Conservation (phyloP, 2,113 vertebrate species). For the mouse (Mus musculus) region GRCm39 chr16:94205501-94206000, state of each 20-base stretch:
- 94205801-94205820: background rate
- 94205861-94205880: background rate
- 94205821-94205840: background rate
- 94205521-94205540: background rate
- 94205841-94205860: background rate
- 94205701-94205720: background rate
- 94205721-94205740: background rate
- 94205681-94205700: background rate
- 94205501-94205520: no score
- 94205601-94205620: no score
- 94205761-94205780: background rate
- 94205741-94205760: background rate
- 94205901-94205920: background rate
- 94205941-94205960: background rate
- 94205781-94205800: background rate
- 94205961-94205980: background rate
- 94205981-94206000: background rate
- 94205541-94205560: background rate
- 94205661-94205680: no score
- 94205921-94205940: background rate
- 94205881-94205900: rapidly evolving
- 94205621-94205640: background rate
- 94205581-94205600: background rate
- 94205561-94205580: background rate
- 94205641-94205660: background rate